These are phyloP conservation scores for Ochropacha duplaris DNA, from an alignment of 2,888 invertebrate genomes.

Conservation along the genomic window DNA sequence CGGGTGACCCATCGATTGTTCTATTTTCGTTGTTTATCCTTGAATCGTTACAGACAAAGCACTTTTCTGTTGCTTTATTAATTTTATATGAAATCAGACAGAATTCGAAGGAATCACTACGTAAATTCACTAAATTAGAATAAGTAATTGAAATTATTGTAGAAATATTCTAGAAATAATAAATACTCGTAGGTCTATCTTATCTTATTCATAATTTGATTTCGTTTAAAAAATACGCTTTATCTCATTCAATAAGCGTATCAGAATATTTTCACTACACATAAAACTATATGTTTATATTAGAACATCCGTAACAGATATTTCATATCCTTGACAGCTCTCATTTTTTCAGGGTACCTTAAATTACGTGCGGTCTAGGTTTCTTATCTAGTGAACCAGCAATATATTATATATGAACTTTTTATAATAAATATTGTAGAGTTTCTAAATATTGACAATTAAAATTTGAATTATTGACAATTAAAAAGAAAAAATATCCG, in stretches of 20 bases:
- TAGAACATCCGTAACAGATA: background rate
- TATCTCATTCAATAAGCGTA: background rate
- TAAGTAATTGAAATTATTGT: too few relatives aligned
- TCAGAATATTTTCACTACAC: background rate
- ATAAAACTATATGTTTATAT: background rate
- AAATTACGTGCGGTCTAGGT: background rate
- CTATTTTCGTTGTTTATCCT: constrained; percentile 41
- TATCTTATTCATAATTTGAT: background rate
- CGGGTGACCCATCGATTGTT: constrained; percentile 41
- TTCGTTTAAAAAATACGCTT: background rate
- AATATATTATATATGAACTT: background rate
- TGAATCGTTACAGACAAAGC: constrained; percentile 21
- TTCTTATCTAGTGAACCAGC: background rate
- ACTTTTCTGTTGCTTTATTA: constrained; percentile 30
- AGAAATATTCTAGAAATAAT: too few relatives aligned
- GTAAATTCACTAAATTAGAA: too few relatives aligned
- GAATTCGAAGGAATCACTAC: too few relatives aligned
- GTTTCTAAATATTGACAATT: background rate
- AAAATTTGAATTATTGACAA: too few relatives aligned
- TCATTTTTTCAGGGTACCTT: background rate
- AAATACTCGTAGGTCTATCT: too few relatives aligned
- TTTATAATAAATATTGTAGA: background rate
- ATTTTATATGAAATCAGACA: constrained; percentile 9
- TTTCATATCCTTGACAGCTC: background rate
- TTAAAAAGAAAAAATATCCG: too few relatives aligned